Evolutionary conservation across 2,888 invertebrate species (phyloP).

Genomic region (Drosophila testacea): DNA sequence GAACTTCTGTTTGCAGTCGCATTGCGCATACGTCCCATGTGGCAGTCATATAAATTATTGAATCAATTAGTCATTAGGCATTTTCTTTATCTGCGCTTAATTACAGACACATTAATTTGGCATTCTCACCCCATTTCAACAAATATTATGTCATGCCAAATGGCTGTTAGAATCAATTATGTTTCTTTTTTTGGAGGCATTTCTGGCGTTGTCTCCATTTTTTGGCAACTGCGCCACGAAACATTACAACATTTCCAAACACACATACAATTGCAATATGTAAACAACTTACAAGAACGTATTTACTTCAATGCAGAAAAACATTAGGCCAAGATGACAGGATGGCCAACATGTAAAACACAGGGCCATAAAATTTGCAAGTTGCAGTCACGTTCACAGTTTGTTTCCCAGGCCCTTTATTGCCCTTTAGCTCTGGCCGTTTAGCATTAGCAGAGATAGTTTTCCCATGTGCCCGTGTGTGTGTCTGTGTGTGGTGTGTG

Average conservation of each 20-base stretch:
- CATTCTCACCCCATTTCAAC: background rate
- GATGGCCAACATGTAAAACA: slow-evolving; percentile 18
- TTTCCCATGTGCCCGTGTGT: background rate
- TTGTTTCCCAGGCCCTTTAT: slow-evolving; percentile 31
- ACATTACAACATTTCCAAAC: background rate
- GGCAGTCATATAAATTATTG: slow-evolving; percentile 15
- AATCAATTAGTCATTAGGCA: slow-evolving; percentile 33
- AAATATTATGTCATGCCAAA: slow-evolving; percentile 25
- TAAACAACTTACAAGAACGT: slow-evolving; percentile 7
- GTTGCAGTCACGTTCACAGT: slow-evolving; percentile 27
- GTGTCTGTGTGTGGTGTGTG: background rate
- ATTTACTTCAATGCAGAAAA: background rate
- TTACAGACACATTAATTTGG: slow-evolving; percentile 36
- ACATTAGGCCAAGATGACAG: background rate
- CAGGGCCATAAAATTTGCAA: slow-evolving; percentile 38
- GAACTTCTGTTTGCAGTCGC: background rate
- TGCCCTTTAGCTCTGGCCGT: slow-evolving; percentile 23
- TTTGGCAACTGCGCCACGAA: background rate
- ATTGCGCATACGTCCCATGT: slow-evolving; percentile 23
- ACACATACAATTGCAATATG: slow-evolving; percentile 5
- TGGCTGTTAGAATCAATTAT: slow-evolving; percentile 31
- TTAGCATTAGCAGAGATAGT: slow-evolving; percentile 11
- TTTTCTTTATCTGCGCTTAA: slow-evolving; percentile 33
- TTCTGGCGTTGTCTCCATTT: background rate
- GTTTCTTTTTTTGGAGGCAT: background rate